Base-by-base conservation (phyloP, 2,888 invertebrate species). In the Willowsia nigromaculata region DNA sequence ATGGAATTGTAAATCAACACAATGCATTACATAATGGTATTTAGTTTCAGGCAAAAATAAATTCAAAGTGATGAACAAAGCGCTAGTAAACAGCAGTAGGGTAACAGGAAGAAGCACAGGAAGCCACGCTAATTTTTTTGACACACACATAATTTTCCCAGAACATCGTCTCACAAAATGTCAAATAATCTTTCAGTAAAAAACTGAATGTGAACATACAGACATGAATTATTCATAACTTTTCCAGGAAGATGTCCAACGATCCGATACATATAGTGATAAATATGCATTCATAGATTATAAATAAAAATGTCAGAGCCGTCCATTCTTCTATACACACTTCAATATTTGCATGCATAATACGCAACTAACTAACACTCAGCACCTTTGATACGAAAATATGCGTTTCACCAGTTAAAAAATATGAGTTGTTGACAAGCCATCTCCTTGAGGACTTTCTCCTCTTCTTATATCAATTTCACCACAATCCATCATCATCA, bases 401-500 rank as follows among this genome's bases (percentile, higher is more conserved):
- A 50, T 47, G 50, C 47, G 22, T n/a, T 50, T 5, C n/a, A 18
- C 47, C n/a, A 50, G 27, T 33, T 76, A 6, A 27, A 47, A 76
- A 76, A 47, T n/a, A 76, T 50, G 50, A 76, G 76, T 30, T 47
- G 43, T 47, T 50, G 81, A 59, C 62, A 81, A 81, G 43, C 56
- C 56, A 50, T 76, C 18, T 47, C 30, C 27, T 37, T 37, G 18
- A 68, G 65, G 30, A 62, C 62, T 62, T 62, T 62, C 37, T 37
- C 18, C 65, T 33, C 13, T 37, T 71, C 65, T n/a, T 71, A 30
- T 76, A 76, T 76, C 85, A 76, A 40, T 85, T 74, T 85, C 62
- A 74, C 22, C 74, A 85, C 30, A 13, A 85, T 85, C 85, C 85
- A 85, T 76, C 85, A 85, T 85, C n/a, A 68, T 68, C 65, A 68